Base-by-base conservation (phyloP, 2,888 invertebrate species). In the Zaprionus obscuricornis region DNA sequence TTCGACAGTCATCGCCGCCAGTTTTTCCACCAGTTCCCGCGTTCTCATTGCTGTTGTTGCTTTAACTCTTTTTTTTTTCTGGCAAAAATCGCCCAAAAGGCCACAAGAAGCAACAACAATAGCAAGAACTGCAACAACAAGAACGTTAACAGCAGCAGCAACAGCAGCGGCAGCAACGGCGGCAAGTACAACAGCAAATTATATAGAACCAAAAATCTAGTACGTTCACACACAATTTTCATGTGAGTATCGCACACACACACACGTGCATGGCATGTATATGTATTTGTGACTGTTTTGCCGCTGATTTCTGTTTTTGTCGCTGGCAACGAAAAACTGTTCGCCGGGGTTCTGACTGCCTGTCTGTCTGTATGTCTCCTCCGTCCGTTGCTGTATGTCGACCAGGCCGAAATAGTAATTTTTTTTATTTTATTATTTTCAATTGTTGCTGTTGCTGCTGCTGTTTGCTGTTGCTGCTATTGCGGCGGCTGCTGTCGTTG, bases 221-320 rank as follows among this genome's bases (percentile, higher is more conserved):
- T 76, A 79, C 67, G 69, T 81, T 81, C 83, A 72, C 79, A 78
- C 76, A 82, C 71, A 68, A 62, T 71, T 65, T 63, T 68, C 43
- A 31, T 39, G 10, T 27, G 26, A 4, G 11, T 39, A 31, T 14
- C n/a, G 3, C 2, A 11, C 2, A 36, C 40, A 11, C 11, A 16
- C 17, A 8, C 10, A 31, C 16, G 7, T 10, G 7, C 45, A 13
- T 22, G 3, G 20, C 27, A 2, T 39, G 18, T 54, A 34, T 42
- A 20, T 54, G 33, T 50, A 31, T 52, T 33, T 52, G 47, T 56
- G 54, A 10, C 29, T 39, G n/a, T n/a, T n/a, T n/a, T n/a, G 57
- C 68, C 46, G 59, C 36, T 57, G 45, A 54, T 56, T 66, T 70
- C 52, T 69, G 69, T 74, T 67, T 69, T 75, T 68, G 59, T 66